These are phyloP conservation scores for Tenebrosternarchus preto DNA, from an alignment of 2,113 vertebrate genomes.

Conservation along the genomic window DNA sequence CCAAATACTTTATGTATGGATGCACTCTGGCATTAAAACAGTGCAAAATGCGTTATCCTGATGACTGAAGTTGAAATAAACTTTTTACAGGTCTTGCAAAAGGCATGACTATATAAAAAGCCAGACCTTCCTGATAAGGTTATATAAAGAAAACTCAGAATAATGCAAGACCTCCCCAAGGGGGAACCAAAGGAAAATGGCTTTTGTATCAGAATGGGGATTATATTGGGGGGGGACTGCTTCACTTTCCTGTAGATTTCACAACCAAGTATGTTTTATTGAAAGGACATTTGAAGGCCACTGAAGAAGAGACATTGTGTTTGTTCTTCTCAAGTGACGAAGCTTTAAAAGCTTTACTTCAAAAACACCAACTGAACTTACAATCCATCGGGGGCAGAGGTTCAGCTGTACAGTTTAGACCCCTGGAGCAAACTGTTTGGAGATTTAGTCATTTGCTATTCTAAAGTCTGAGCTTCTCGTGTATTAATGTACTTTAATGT, in stretches of 20 bases:
- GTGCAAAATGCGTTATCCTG: conserved; percentile 36
- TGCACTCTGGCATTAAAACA: conserved; percentile 30
- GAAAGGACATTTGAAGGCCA: conserved; percentile 73
- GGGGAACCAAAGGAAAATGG: conserved; percentile 71
- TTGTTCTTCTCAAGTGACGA: conserved; percentile 69
- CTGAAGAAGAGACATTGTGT: conserved; percentile 70
- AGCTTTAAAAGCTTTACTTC: conserved; percentile 60
- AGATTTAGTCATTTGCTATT: conserved; percentile 46
- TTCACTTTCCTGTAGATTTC: conserved; percentile 72
- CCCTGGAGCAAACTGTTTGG: conserved; percentile 14
- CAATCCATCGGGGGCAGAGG: conserved; percentile 13
- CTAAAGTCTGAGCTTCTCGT: neutral
- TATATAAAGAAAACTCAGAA: conserved; percentile 74
- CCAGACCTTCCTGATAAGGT: conserved; percentile 73
- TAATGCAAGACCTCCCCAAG: conserved; percentile 71
- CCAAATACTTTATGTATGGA: conserved; percentile 30
- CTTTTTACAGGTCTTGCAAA: conserved; percentile 63
- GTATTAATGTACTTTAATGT: neutral
- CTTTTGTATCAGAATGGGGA: conserved; percentile 75
- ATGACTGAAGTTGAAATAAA: conserved; percentile 56
- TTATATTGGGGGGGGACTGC: conserved; percentile 68
- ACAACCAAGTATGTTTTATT: conserved; percentile 76
- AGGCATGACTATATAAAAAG: conserved; percentile 64
- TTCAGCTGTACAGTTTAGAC: conserved; percentile 45
- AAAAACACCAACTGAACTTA: conserved; percentile 52